Conservation (phyloP, 2,797 vertebrate species). For the Cryptoprocta ferox region DNA sequence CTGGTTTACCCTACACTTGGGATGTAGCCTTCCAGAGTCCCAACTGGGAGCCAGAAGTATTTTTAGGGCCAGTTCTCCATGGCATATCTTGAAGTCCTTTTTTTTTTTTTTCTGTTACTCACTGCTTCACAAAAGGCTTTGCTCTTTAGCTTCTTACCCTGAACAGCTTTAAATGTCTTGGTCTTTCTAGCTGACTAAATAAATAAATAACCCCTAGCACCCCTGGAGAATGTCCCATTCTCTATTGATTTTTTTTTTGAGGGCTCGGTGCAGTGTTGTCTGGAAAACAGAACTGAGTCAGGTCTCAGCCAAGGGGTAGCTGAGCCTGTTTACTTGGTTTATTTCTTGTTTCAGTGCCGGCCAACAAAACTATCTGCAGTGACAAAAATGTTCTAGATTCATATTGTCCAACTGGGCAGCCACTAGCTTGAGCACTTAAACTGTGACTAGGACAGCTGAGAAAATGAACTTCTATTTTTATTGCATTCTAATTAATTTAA, state of each 20-base stretch:
- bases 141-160: neutral
- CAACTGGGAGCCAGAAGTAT: neutral
- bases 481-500: neutral
- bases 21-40: neutral
- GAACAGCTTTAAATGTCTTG: neutral
- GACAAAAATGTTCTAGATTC: neutral
- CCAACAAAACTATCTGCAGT: neutral
- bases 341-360: too few relatives aligned
- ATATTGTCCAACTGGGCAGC: accelerated
- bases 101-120: neutral
- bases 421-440: neutral
- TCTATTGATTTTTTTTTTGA: neutral
- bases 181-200: neutral
- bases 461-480: neutral
- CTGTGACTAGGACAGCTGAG: neutral
- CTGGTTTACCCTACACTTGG: neutral
- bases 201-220: neutral
- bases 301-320: neutral
- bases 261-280: neutral
- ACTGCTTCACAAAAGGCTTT: neutral
- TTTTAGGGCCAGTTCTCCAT: neutral
- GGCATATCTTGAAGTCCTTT: neutral
- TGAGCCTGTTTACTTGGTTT: neutral
- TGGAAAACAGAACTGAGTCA: neutral
- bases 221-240: neutral